Evolutionary conservation across 2,797 vertebrate species (phyloP), one percentile per base, ranked within the genome.

Genomic region (Gambelia wislizenii): DNA sequence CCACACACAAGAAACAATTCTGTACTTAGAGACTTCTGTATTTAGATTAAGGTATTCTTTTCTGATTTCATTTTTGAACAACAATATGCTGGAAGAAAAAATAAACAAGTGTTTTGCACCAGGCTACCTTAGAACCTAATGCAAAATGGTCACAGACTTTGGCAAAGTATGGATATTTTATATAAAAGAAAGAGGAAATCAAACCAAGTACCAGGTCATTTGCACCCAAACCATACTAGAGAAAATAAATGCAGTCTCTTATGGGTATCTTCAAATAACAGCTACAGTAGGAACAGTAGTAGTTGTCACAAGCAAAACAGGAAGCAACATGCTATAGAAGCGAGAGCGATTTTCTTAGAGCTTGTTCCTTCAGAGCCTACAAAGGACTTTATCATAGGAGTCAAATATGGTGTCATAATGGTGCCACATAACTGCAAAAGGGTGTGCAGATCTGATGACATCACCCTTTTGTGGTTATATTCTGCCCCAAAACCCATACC

Each of bases 11-110:
- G 85, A 16, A 74, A 87, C 89, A 13, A 2, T 76, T 1, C 6
- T 0, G 0, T 69, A 83, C 90, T 86, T 92, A 83, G 64, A 76
- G 13, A 52, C 76, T 86, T 91, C 30, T 20, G 27, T 64, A 42
- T 90, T 94, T 86, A 87, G 93, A 86, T 54, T 39, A 61, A 74
- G 39, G 75, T 84, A 70, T 36, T 30, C 8, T 47, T 77, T 47
- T 47, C 25, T 52, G 3, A 12, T 74, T 14, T 47, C 30, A 4
- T 33, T 36, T 14, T 9, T 7, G 88, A 3, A 0, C 2, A 3
- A 74, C 27, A 87, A 64, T 22, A 39, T 69, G 79, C 83, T 0
- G 83, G 1, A 56, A 56, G 14, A 67, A 44, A 27, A 92, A 85
- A n/a, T n/a, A 20, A 0, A 92, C 0, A 47, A 72, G 69, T 18